Percentiles rank a stretch among this genome's conserved stretches.
phyloP scores from a whole-genome alignment of 2,113 vertebrate species.

The Eudyptes chrysolophus region DNA sequence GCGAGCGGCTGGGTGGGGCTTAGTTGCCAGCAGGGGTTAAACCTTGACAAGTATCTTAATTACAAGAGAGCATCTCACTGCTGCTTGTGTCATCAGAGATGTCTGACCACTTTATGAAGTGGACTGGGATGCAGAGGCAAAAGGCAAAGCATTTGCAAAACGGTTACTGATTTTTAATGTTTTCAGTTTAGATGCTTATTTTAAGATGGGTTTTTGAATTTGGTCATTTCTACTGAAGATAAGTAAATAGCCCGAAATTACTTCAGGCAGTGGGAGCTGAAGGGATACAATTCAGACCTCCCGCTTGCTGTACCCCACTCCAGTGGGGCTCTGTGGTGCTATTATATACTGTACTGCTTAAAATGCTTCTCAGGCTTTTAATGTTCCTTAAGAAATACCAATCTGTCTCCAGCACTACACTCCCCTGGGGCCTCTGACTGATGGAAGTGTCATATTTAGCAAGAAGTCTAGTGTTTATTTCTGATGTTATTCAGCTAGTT shows the following conservation, averaged over 20 bases:
- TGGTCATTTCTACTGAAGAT: neutral
- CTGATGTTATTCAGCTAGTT: constrained; percentile 3
- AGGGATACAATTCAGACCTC: neutral
- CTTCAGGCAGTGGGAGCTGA: neutral
- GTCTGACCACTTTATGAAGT: neutral
- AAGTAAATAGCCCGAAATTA: neutral
- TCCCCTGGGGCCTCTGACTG: neutral
- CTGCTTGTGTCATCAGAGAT: neutral
- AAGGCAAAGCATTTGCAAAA: neutral
- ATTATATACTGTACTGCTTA: neutral
- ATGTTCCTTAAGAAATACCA: neutral
- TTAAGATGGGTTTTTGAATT: neutral
- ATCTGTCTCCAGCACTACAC: neutral
- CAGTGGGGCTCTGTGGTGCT: neutral
- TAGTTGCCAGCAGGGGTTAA: too few relatives aligned
- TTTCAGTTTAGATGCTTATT: neutral
- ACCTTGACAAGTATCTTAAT: neutral
- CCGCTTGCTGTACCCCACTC: neutral
- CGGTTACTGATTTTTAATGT: neutral
- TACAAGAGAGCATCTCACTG: neutral
- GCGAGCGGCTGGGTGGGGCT: too few relatives aligned
- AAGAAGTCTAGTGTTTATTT: neutral
- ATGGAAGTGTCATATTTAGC: constrained; percentile 26
- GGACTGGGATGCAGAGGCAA: neutral
- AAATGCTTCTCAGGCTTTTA: neutral